Evolutionary conservation across 2,888 invertebrate species (phyloP).

Genomic region (Epinotia nisella): DNA sequence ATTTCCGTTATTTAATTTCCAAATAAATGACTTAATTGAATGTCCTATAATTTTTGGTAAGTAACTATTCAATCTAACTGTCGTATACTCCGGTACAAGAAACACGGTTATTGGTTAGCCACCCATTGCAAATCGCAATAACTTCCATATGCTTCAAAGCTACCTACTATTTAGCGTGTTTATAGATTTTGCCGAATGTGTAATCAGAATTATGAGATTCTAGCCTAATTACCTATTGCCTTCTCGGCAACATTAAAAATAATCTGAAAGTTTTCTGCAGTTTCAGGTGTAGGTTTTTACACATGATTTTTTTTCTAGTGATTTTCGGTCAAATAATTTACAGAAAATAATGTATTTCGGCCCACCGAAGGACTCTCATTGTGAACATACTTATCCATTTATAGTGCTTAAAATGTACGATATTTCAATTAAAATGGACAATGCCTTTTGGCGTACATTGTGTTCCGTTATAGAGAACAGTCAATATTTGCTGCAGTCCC

Average conservation of each 20-base stretch:
- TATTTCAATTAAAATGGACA: constrained; percentile 11
- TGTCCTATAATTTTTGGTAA: neutral
- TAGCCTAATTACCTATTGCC: too few species aligned
- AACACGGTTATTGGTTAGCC: neutral
- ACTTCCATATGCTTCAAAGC: neutral
- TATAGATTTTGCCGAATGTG: too few species aligned
- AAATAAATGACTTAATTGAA: constrained; percentile 2
- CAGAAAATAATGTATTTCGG: too few species aligned
- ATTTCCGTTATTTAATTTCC: constrained; percentile 34
- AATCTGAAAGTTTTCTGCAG: too few species aligned
- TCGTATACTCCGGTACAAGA: neutral
- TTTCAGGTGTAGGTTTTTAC: too few species aligned
- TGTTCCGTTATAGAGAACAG: neutral
- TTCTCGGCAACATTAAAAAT: too few species aligned
- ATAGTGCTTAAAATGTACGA: neutral
- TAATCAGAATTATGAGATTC: too few species aligned
- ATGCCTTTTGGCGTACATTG: neutral
- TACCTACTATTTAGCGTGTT: too few species aligned
- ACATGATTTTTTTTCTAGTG: too few species aligned
- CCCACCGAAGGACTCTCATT: neutral
- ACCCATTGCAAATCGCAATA: neutral
- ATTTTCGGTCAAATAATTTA: too few species aligned
- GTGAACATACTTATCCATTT: neutral
- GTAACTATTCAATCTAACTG: neutral
- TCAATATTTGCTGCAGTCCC: neutral